Evolutionary conservation across 2,113 vertebrate species (phyloP).

Genomic region (Lophochroa leadbeateri): DNA sequence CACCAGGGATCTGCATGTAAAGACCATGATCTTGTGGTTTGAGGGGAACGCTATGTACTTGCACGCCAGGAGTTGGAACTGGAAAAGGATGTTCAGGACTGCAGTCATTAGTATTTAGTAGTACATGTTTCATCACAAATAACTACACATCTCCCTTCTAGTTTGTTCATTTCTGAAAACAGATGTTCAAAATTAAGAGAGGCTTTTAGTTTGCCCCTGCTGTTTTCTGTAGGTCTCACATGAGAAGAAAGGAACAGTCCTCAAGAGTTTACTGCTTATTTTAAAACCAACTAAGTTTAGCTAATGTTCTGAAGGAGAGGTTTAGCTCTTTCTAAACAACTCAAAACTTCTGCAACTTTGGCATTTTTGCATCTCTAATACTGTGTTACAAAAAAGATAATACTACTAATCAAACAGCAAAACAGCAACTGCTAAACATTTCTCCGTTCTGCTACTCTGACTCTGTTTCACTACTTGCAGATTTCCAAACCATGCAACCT

Average conservation of each 20-base stretch:
- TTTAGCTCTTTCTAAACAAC: not conserved
- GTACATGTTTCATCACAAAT: constrained; percentile 49
- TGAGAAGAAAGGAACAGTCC: constrained; percentile 1
- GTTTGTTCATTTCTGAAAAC: constrained; percentile 38
- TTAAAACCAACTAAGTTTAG: constrained; percentile 5
- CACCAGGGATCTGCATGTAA: not conserved
- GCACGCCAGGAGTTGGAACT: not conserved
- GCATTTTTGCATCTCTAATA: not conserved
- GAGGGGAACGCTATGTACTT: not conserved
- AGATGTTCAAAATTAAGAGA: constrained; percentile 65
- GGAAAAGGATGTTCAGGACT: not conserved
- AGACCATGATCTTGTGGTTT: not conserved
- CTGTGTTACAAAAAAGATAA: not conserved
- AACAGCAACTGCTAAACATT: not conserved
- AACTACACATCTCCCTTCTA: not conserved
- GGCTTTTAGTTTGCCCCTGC: not conserved
- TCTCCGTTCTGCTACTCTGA: not conserved
- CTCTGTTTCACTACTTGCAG: not conserved
- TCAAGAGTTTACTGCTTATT: not conserved
- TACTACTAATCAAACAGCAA: not conserved
- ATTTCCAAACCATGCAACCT: not conserved
- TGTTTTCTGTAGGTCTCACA: not conserved
- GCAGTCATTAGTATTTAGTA: not conserved
- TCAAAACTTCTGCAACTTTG: not conserved
- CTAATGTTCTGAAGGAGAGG: not conserved